A percentile compares a stretch with the other conserved stretches of the same genome.
phyloP scores from a whole-genome alignment of 2,888 invertebrate genomes.

The Cyclophora albipunctata region DNA sequence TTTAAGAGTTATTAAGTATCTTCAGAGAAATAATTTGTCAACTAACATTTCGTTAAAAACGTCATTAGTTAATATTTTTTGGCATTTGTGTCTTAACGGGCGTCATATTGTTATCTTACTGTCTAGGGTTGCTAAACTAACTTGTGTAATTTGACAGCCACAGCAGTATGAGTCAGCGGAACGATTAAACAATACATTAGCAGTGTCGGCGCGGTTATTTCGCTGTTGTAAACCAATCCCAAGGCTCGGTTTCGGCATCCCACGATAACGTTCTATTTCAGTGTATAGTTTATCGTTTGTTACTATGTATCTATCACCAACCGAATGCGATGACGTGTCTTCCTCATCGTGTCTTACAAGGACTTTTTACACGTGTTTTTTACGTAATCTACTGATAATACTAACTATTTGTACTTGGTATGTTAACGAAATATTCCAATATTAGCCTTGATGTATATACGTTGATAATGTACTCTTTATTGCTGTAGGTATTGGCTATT shows the following conservation, averaged over 20 bases:
- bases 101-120: too few species aligned
- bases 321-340: background rate
- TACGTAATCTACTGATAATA: constrained; percentile 8
- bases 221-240: background rate
- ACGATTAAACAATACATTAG: too few species aligned
- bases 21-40: too few species aligned
- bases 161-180: too few species aligned
- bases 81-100: too few species aligned
- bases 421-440: too few species aligned
- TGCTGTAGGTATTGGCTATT: too few species aligned
- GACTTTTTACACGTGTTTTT: constrained; percentile 3
- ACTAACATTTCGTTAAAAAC: too few species aligned
- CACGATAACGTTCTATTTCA: constrained; percentile 11
- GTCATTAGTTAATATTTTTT: too few species aligned
- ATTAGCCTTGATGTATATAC: constrained; percentile 1
- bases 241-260: background rate
- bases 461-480: constrained; percentile 1
- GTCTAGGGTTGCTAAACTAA: too few species aligned
- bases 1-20: too few species aligned
- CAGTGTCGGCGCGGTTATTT: background rate
- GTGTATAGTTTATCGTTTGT: constrained; percentile 3
- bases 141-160: too few species aligned
- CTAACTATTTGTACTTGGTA: background rate
- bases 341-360: constrained; percentile 10
- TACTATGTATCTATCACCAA: constrained; percentile 3